Evolutionary conservation across 1,140 invertebrate genomes (phyloP).

Genomic region (Ganaspis sp.): DNA sequence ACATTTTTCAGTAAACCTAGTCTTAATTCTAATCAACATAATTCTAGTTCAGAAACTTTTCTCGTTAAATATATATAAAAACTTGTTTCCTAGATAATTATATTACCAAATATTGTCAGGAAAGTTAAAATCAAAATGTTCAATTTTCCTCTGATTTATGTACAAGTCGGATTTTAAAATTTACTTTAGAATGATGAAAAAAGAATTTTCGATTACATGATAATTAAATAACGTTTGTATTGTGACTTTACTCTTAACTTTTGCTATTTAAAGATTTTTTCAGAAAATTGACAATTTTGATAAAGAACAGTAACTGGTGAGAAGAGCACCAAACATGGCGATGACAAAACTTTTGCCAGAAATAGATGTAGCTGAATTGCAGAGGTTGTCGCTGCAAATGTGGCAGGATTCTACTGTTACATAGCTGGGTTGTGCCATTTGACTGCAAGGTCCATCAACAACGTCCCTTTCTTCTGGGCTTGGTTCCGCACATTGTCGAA

Average conservation of each 20-base stretch:
- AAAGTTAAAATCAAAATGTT: too few species aligned
- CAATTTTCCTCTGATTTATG: too few species aligned
- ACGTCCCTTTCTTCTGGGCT: conserved; percentile 75
- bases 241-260: not conserved
- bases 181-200: too few species aligned
- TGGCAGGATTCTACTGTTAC: conserved; percentile 77
- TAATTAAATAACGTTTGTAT: not conserved
- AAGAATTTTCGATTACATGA: not conserved
- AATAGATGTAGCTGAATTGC: conserved; percentile 76
- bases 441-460: conserved; percentile 73
- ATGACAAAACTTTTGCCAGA: conserved; percentile 53
- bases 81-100: too few species aligned
- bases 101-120: too few species aligned
- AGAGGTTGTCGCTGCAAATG: conserved; percentile 76
- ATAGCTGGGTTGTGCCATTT: conserved; percentile 71
- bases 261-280: not conserved
- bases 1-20: too few species aligned
- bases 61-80: too few species aligned
- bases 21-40: too few species aligned
- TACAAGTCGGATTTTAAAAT: too few species aligned
- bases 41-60: too few species aligned
- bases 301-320: conserved; percentile 45
- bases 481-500: conserved; percentile 78
- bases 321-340: conserved; percentile 41
- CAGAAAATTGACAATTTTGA: conserved; percentile 41